Evolutionary conservation across 1,140 invertebrate species (phyloP).

Genomic region (Drosophila willistoni): DNA sequence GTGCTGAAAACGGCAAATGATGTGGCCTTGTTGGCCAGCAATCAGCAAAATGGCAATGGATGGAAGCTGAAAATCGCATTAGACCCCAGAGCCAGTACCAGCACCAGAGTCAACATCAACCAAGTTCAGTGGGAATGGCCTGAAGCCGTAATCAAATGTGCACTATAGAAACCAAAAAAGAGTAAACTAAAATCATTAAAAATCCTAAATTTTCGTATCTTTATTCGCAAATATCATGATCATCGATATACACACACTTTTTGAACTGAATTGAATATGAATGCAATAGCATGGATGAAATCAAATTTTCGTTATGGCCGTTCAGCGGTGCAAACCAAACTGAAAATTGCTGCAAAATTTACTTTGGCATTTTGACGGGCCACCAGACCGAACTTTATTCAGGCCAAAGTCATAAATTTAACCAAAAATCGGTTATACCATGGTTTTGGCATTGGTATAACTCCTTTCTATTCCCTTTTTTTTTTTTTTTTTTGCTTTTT

Average conservation of each 20-base stretch:
- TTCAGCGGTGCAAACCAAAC: conserved; percentile 27
- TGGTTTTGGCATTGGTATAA: background rate
- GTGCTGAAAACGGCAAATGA: conserved; percentile 58
- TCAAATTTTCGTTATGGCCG: background rate
- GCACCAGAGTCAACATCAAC: background rate
- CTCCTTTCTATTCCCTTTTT: background rate
- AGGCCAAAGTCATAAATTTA: conserved; percentile 70
- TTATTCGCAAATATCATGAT: no score
- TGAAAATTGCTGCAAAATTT: conserved; percentile 60
- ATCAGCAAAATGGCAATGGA: conserved; percentile 40
- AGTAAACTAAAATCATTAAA: no score
- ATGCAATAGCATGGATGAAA: background rate
- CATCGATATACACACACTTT: no score
- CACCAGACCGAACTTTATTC: conserved; percentile 49
- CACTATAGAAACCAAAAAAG: conserved; percentile 19
- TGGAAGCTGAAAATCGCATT: conserved; percentile 63
- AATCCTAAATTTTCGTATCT: no score
- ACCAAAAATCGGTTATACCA: conserved; percentile 44
- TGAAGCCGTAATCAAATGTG: conserved; percentile 65
- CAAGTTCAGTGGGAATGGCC: conserved; percentile 31
- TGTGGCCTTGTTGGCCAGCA: conserved; percentile 54
- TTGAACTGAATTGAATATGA: background rate
- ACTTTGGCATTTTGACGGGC: conserved; percentile 65
- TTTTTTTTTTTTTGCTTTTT: background rate
- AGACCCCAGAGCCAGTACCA: conserved; percentile 24